These are phyloP conservation scores for Melanotaenia boesemani DNA, from an alignment of 2,797 vertebrate genomes.

Conservation along the genomic window DNA sequence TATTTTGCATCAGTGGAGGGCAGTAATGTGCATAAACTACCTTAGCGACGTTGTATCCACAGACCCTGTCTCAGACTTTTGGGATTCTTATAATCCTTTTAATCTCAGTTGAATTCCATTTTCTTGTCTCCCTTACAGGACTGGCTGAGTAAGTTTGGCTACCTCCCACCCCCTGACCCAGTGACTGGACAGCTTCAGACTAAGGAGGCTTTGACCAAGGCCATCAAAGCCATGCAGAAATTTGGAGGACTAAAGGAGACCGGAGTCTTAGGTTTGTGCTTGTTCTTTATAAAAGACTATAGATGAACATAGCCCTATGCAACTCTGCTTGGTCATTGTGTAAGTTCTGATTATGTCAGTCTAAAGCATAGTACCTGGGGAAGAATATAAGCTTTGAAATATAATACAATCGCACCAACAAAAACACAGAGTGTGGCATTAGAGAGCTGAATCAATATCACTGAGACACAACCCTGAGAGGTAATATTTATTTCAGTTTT, in stretches of 20 bases:
- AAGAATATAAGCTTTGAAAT: conserved; percentile 12
- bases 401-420: conserved; percentile 8
- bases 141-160: conserved; percentile 96
- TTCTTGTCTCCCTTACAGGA: conserved; percentile 81
- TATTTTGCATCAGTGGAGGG: background rate
- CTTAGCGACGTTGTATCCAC: background rate
- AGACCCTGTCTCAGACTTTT: conserved; percentile 39
- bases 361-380: background rate
- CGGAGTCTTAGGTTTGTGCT: conserved; percentile 72
- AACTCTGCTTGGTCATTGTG: conserved; percentile 11
- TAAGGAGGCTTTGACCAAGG: conserved; percentile 91
- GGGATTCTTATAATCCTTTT: conserved; percentile 30
- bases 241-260: conserved; percentile 91
- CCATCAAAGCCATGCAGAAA: conserved; percentile 95
- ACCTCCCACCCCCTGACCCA: conserved; percentile 91
- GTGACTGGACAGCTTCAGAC: conserved; percentile 91
- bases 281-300: background rate
- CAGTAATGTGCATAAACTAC: background rate
- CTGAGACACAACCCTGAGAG: conserved; percentile 23
- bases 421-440: conserved; percentile 10
- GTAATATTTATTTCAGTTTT: conserved; percentile 29
- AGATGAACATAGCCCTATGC: background rate
- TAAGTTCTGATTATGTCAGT: background rate
- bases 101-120: conserved; percentile 34
- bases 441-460: conserved; percentile 36